phyloP scores from a whole-genome alignment of 2,113 vertebrate genomes.

The Myanophis thanlyinensis region DNA sequence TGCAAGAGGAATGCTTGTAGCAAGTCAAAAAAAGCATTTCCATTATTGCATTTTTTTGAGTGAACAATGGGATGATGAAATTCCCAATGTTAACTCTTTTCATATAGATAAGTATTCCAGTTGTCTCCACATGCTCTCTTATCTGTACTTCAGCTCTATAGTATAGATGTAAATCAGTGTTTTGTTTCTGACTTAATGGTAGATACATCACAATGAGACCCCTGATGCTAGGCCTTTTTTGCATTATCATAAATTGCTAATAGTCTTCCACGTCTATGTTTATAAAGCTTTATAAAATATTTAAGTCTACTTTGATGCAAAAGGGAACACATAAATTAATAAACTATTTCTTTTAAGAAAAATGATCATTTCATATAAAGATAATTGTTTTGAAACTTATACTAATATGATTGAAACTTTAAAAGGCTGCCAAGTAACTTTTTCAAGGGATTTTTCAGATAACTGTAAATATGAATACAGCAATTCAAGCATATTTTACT shows the following conservation, averaged over 20 bases:
- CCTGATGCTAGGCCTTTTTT: background rate
- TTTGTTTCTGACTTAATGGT: background rate
- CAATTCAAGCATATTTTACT: background rate
- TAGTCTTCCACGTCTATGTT: background rate
- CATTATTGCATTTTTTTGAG: background rate
- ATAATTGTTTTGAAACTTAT: background rate
- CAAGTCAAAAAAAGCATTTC: constrained; percentile 2
- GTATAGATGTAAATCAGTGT: background rate
- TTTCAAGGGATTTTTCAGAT: background rate
- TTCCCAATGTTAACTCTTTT: background rate
- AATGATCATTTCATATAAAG: background rate
- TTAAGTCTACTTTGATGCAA: background rate
- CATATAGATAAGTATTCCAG: background rate
- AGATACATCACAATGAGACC: background rate
- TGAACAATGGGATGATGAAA: background rate
- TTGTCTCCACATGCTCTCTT: constrained; percentile 7
- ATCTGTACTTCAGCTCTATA: background rate
- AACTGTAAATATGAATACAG: background rate
- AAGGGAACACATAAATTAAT: background rate
- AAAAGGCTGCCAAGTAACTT: background rate
- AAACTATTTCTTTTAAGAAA: background rate
- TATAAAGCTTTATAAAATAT: background rate
- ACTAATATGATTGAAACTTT: background rate
- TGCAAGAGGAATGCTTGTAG: background rate
- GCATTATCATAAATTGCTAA: background rate